Evolutionary conservation across 2,797 vertebrate genomes (phyloP), one percentile per base, ranked within the genome.

Genomic region (Danio jaintianensis): DNA sequence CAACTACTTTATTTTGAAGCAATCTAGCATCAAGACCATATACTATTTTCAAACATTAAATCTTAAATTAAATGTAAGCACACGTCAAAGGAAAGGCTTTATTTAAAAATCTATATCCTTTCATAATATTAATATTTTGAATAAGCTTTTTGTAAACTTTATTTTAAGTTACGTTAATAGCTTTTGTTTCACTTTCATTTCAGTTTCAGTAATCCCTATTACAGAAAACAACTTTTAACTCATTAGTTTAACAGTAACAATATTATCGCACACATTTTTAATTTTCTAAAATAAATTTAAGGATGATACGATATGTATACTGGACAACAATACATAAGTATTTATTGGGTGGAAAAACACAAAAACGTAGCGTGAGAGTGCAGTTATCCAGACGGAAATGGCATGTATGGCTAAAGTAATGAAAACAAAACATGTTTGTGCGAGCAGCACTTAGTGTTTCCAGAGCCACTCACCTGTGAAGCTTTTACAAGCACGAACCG

Each of bases 401-500:
- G 22, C 79, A 69, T 69, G 56, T 68, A 75, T 82, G 59, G 61
- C 18, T 22, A 29, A 69, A 48, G 53, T 50, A 79, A 73, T 50
- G 59, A 64, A 76, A 73, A 50, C 75, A 75, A 82, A 80, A 72
- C 84, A 75, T 80, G 81, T 82, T 75, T 76, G 56, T 40, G 59
- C 74, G 73, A 67, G 58, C 73, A 47, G 69, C 11, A 66, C 68
- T 53, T 38, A 67, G 58, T 59, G 53, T 83, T 78, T 82, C 74
- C 83, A 82, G 77, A 82, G 79, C 8, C 40, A 29, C 80, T 90
- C 86, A 81, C 87, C 80, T 89, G 89, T 85, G 88, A 91, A 80
- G 78, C 88, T 85, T 92, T 92, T 92, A 93, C 91, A 91, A 92
- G 91, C 86, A 80, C 77, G 84, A 86, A 83, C 85, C 85, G 80